Base-by-base conservation (phyloP, 2,888 invertebrate species). In the Shargacucullia verbasci region DNA sequence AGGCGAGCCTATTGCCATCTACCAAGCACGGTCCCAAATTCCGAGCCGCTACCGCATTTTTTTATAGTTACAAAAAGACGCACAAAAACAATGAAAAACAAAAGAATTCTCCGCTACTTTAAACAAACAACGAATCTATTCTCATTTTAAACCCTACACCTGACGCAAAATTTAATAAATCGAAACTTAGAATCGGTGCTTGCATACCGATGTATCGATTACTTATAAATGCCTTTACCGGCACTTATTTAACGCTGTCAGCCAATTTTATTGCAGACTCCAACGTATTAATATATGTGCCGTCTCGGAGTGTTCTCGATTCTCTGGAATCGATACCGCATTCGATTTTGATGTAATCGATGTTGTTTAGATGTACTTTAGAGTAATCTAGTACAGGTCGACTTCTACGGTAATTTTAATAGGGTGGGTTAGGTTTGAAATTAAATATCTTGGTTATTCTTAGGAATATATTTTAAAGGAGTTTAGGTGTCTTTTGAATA, bases 131-230 rank as follows among this genome's bases (percentile, higher is more conserved):
- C 68, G 52, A 57, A 63, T 71, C 68, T 76, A 75, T 69, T 65
- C 60, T 66, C 70, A 64, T 61, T 72, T 71, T 63, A 68, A 70
- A 69, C 74, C 70, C 64, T 59, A 70, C 70, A 76, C 70, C 74
- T 47, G 64, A 73, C 43, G 79, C 82, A 83, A 78, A 79, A 79
- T 81, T 82, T 79, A 78, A 82, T 76, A 78, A 83, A 85, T 83
- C 82, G 82, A 79, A 81, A 52, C 76, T 76, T 88, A 89, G 84
- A 87, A 88, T 82, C 86, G 87, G 85, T 83, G 63, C 76, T 73
- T 76, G 87, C 86, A 87, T 84, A 86, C 85, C 88, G 81, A 87
- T 85, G 91, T 92, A 91, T 92, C 91, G 90, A 88, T 92, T 92
- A 89, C 92, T 90, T 90, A 91, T 87, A 87, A 92, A 91, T 90